Evolutionary conservation across 1,140 invertebrate species (phyloP).

Genomic region (Microplitis mediator): DNA sequence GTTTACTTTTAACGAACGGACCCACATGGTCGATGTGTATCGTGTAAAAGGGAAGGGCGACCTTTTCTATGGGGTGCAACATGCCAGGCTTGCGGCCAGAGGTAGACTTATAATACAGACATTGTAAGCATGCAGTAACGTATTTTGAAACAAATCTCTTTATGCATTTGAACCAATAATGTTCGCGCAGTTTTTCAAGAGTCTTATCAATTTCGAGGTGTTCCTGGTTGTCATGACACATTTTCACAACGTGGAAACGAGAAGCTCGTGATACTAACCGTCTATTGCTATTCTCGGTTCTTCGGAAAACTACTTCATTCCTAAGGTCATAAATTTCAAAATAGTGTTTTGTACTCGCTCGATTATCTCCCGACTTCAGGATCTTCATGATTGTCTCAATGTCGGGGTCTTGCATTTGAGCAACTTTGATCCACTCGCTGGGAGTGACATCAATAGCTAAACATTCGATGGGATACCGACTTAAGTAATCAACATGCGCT

Average conservation of each 20-base stretch:
- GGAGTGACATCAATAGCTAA: constrained; percentile 18
- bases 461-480: constrained; percentile 37
- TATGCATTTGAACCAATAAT: constrained; percentile 42
- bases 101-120: constrained; percentile 29
- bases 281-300: constrained; percentile 33
- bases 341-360: constrained; percentile 18
- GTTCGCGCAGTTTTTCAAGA: constrained; percentile 32
- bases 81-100: constrained; percentile 14
- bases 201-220: constrained; percentile 40
- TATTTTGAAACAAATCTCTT: constrained; percentile 33
- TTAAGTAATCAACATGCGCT: constrained; percentile 51
- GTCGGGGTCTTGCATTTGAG: constrained; percentile 22
- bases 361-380: constrained; percentile 4
- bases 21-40: constrained; percentile 44
- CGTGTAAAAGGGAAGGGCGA: constrained; percentile 44
- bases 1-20: constrained; percentile 34
- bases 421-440: constrained; percentile 23
- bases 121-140: constrained; percentile 30
- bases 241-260: constrained; percentile 40
- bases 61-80: constrained; percentile 42
- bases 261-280: constrained; percentile 39
- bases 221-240: constrained; percentile 45
- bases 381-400: constrained; percentile 23
- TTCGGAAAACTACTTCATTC: constrained; percentile 33
- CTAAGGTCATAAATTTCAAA: constrained; percentile 26